Percentiles rank a stretch among this genome's conserved stretches.
These are phyloP conservation scores for Sander lucioperca DNA, from an alignment of 2,113 vertebrate species.

Conservation along the genomic window DNA sequence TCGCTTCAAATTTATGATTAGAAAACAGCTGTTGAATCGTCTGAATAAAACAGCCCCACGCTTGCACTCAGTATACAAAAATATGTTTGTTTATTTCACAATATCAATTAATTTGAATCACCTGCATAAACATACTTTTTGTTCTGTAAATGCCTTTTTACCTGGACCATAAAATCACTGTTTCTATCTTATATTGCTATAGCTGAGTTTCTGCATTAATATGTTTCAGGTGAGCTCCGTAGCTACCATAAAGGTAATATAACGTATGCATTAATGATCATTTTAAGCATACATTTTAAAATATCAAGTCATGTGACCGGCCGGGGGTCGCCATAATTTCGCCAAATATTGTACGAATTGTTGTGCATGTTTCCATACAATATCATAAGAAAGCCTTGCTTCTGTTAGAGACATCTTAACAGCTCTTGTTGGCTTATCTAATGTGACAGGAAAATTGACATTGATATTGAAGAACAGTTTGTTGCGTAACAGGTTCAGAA, in stretches of 20 bases:
- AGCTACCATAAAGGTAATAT: conserved; percentile 15
- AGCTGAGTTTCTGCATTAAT: conserved; percentile 10
- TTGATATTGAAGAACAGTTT: not conserved
- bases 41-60: conserved; percentile 54
- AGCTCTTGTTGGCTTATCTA: not conserved
- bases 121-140: conserved; percentile 48
- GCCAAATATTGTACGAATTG: too few species aligned
- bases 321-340: too few species aligned
- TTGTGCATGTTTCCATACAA: too few species aligned
- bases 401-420: not conserved
- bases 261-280: not conserved
- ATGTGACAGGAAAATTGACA: not conserved
- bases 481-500: not conserved
- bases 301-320: too few species aligned
- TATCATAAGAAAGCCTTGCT: too few species aligned
- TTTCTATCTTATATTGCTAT: not conserved
- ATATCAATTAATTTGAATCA: conserved; percentile 64
- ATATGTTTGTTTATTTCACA: conserved; percentile 63
- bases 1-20: conserved; percentile 74
- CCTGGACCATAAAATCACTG: not conserved
- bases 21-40: conserved; percentile 72
- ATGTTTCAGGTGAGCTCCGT: not conserved
- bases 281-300: too few species aligned
- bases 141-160: conserved; percentile 29
- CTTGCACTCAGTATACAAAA: conserved; percentile 57